Evolutionary conservation across 2,888 invertebrate species (phyloP).

Genomic region (Mythimna impura): DNA sequence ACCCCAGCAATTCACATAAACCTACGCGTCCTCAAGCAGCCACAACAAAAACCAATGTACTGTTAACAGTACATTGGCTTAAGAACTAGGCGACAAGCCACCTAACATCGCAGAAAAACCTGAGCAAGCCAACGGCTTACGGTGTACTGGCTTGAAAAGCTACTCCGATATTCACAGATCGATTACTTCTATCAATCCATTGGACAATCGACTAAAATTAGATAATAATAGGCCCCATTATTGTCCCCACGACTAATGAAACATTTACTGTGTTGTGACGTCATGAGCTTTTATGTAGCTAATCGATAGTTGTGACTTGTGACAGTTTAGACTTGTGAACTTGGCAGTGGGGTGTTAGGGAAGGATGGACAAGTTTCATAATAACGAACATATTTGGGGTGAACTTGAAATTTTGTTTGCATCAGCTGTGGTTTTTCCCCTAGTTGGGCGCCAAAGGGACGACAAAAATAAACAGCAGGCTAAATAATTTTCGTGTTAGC

Average conservation of each 20-base stretch:
- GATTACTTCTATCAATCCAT: constrained; percentile 75
- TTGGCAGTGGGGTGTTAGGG: constrained; percentile 67
- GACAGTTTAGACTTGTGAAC: constrained; percentile 67
- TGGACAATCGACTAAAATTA: constrained; percentile 77
- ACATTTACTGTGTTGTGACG: constrained; percentile 80
- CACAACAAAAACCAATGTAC: constrained; percentile 28
- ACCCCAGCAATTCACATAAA: constrained; percentile 6
- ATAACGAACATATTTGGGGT: constrained; percentile 11
- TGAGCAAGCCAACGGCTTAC: constrained; percentile 59
- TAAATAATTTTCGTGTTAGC: no score
- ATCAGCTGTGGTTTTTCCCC: constrained; percentile 13
- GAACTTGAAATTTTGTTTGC: constrained; percentile 33
- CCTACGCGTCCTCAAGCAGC: background rate
- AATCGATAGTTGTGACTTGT: constrained; percentile 74
- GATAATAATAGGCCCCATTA: constrained; percentile 80
- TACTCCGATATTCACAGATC: constrained; percentile 48
- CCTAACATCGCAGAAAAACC: constrained; percentile 43
- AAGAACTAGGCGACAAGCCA: constrained; percentile 15
- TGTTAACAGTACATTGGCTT: constrained; percentile 8
- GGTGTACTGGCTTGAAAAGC: constrained; percentile 65
- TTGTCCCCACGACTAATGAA: constrained; percentile 76
- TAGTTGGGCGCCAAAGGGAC: background rate
- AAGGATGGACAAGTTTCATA: constrained; percentile 30
- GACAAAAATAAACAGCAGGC: background rate
- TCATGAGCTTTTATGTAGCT: constrained; percentile 68